These are phyloP conservation scores for Venustaconcha ellipsiformis DNA, from an alignment of 1,140 invertebrate species.

Conservation along the genomic window DNA sequence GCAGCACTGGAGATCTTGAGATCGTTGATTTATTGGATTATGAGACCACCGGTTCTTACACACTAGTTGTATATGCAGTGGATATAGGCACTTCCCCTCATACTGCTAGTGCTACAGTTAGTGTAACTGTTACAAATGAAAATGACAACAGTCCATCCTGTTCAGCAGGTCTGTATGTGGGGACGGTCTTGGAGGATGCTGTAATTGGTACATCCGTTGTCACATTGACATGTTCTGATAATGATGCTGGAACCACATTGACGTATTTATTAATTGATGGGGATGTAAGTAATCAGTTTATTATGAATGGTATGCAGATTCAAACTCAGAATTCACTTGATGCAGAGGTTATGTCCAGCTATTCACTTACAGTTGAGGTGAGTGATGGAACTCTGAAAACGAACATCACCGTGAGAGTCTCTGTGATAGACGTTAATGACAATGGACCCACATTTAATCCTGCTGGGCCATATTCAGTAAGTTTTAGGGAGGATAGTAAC, in stretches of 20 bases:
- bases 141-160: conserved; percentile 50
- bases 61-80: conserved; percentile 32
- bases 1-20: conserved; percentile 30
- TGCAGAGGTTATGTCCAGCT: conserved; percentile 12
- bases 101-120: conserved; percentile 39
- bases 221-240: conserved; percentile 41
- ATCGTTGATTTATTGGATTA: conserved; percentile 35
- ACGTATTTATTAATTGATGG: conserved; percentile 34
- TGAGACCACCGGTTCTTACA: conserved; percentile 38
- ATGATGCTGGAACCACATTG: conserved; percentile 34
- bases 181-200: conserved; percentile 35
- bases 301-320: conserved; percentile 22
- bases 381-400: conserved; percentile 15
- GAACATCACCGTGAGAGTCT: conserved; percentile 33
- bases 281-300: conserved; percentile 35
- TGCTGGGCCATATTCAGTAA: conserved; percentile 20
- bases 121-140: conserved; percentile 41
- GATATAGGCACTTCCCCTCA: conserved; percentile 33
- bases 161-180: conserved; percentile 24
- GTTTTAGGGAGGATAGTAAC: conserved; percentile 19
- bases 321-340: conserved; percentile 12
- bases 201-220: conserved; percentile 12
- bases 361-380: conserved; percentile 20
- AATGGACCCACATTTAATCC: conserved; percentile 21
- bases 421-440: conserved; percentile 37